Percentiles rank a stretch among this genome's conserved stretches.
Conservation (phyloP, 2,888 invertebrate species). For the Lepidocyrtinus sp. region DNA sequence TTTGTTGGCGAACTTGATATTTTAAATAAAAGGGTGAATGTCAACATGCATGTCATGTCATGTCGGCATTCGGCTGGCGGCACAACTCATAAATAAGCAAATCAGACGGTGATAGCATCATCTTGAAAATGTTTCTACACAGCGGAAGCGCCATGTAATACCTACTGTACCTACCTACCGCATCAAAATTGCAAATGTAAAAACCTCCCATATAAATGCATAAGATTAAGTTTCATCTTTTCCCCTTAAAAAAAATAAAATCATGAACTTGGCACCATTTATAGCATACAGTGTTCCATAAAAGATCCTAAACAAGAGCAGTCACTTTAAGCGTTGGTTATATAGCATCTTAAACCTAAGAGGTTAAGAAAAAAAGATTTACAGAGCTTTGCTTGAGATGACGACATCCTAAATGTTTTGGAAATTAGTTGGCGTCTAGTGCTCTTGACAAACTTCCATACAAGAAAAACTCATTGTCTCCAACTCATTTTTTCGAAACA, state of each 20-base stretch:
- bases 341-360: too few species aligned
- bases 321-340: too few species aligned
- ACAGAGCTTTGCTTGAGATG: not conserved
- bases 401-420: not conserved
- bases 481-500: too few species aligned
- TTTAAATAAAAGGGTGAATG: not conserved
- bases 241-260: not conserved
- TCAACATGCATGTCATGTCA: not conserved
- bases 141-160: not conserved
- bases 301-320: not conserved
- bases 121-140: not conserved
- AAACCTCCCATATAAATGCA: not conserved
- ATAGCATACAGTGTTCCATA: not conserved
- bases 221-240: not conserved
- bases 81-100: not conserved
- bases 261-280: not conserved
- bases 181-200: not conserved
- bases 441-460: not conserved
- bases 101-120: not conserved
- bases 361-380: too few species aligned
- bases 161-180: too few species aligned
- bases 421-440: not conserved
- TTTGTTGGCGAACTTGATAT: too few species aligned
- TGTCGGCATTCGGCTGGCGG: not conserved
- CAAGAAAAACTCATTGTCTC: not conserved